These are phyloP conservation scores for Sitta carolinensis DNA, from an alignment of 2,797 vertebrate species.

Conservation along the genomic window DNA sequence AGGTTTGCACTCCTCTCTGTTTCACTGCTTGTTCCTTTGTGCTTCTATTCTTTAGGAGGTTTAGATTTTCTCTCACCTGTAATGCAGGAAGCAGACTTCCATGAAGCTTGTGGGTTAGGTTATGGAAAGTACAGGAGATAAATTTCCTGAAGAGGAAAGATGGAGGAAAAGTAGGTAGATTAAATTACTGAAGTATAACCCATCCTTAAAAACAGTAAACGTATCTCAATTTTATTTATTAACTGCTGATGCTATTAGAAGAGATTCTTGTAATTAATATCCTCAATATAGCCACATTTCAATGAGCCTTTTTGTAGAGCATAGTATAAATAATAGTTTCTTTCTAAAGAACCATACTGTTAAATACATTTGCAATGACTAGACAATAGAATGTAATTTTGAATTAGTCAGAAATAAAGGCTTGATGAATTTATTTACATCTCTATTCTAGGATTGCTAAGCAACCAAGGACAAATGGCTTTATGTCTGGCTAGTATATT, in stretches of 20 bases:
- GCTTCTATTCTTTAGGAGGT: background rate
- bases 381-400: background rate
- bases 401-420: conserved; percentile 29
- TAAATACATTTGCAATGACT: background rate
- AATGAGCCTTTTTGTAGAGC: background rate
- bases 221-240: background rate
- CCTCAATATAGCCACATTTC: background rate
- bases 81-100: background rate
- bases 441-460: conserved; percentile 74
- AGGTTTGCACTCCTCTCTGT: background rate
- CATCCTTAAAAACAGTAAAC: background rate
- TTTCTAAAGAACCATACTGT: background rate
- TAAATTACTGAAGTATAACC: background rate
- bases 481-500: conserved; percentile 29
- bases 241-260: background rate
- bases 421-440: background rate
- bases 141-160: background rate
- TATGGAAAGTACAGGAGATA: background rate
- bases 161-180: background rate
- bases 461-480: conserved; percentile 82
- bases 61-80: background rate
- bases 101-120: background rate
- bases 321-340: background rate
- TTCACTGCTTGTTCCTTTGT: background rate
- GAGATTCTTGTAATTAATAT: background rate